Percentiles rank a stretch among this genome's conserved stretches.
phyloP scores from a whole-genome alignment of 2,797 vertebrate species.

The Nannoperca obscura region DNA sequence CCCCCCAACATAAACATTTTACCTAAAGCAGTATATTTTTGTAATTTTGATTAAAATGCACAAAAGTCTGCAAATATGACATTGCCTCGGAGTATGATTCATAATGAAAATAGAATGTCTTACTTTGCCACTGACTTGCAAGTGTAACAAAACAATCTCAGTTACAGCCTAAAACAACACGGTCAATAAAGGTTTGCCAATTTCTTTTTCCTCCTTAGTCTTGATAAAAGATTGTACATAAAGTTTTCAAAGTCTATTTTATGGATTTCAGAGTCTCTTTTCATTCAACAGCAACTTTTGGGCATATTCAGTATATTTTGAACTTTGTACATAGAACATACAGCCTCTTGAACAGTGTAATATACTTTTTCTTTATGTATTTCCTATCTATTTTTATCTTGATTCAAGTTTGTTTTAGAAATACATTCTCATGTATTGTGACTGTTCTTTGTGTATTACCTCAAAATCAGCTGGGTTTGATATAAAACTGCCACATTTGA shows the following conservation, averaged over 20 bases:
- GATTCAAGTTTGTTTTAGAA: conserved; percentile 77
- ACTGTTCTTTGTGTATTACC: conserved; percentile 53
- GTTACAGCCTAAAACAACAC: conserved; percentile 42
- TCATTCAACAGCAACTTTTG: conserved; percentile 68
- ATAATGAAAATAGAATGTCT: conserved; percentile 28
- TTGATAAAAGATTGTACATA: conserved; percentile 75
- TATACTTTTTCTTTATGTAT: conserved; percentile 84
- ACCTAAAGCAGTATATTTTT: conserved; percentile 52
- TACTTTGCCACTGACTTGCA: conserved; percentile 36
- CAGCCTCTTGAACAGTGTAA: conserved; percentile 80
- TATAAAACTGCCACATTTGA: conserved; percentile 28
- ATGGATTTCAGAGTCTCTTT: conserved; percentile 66
- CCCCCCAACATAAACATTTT: neutral
- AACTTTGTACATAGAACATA: conserved; percentile 84
- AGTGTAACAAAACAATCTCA: conserved; percentile 29
- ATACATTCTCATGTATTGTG: conserved; percentile 79
- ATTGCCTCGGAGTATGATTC: conserved; percentile 70
- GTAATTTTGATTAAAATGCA: conserved; percentile 50
- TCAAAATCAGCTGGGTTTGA: conserved; percentile 32
- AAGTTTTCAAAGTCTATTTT: conserved; percentile 79
- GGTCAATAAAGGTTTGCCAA: conserved; percentile 35
- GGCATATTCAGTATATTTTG: conserved; percentile 81
- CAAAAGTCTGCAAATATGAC: conserved; percentile 36
- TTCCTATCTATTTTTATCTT: conserved; percentile 83
- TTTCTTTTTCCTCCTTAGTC: conserved; percentile 47